phyloP scores from a whole-genome alignment of 2,113 vertebrate species.

The Syrmaticus mikado region DNA sequence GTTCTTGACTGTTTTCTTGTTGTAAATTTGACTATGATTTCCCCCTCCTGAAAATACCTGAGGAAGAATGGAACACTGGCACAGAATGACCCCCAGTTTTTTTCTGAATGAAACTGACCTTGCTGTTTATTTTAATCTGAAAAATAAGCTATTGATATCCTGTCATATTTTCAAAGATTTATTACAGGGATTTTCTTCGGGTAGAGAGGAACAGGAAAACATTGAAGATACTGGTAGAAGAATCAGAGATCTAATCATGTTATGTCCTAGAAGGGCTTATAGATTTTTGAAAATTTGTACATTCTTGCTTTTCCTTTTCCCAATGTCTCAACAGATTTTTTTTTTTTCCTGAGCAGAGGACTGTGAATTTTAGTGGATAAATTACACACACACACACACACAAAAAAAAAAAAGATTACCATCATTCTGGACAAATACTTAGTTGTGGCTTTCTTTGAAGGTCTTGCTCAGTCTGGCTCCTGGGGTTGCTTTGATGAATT shows the following conservation, averaged over 20 bases:
- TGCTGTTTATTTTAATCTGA: neutral
- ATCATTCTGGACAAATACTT: neutral
- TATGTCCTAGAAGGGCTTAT: neutral
- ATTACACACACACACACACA: too few species aligned
- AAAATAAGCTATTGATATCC: neutral
- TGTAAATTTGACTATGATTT: neutral
- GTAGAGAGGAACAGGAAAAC: neutral
- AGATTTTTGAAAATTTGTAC: neutral
- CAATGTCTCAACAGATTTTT: neutral
- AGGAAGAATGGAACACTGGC: neutral
- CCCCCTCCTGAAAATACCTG: neutral
- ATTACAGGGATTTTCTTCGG: rapidly evolving
- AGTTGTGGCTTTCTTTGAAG: conserved; percentile 72
- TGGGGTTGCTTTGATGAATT: conserved; percentile 99
- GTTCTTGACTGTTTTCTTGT: neutral
- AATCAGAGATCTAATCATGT: neutral
- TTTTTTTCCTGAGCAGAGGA: neutral
- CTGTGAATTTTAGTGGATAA: neutral
- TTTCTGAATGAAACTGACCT: neutral
- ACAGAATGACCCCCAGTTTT: neutral
- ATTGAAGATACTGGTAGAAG: neutral
- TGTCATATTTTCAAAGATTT: neutral
- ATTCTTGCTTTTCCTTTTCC: neutral
- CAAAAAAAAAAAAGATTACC: neutral
- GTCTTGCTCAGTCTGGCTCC: conserved; percentile 95